Conservation (phyloP, 2,797 vertebrate genomes). For the Galagoides demidoff region DNA sequence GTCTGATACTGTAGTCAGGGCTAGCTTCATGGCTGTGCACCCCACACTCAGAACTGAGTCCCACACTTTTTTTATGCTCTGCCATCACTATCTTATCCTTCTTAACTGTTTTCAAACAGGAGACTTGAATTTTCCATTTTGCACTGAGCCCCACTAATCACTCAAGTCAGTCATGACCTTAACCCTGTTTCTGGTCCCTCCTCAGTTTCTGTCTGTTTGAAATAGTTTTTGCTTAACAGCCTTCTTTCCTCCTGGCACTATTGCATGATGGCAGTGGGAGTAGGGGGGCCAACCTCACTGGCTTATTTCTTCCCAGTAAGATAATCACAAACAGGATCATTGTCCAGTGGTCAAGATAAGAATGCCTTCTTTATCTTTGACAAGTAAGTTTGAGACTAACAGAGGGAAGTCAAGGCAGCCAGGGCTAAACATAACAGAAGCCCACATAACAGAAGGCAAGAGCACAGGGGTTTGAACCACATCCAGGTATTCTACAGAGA, state of each 20-base stretch:
- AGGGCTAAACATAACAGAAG: too few relatives aligned
- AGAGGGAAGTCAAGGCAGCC: too few relatives aligned
- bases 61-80: not conserved
- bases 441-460: too few relatives aligned
- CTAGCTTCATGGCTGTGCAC: accelerated
- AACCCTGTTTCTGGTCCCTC: not conserved
- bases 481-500: too few relatives aligned
- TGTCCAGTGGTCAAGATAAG: not conserved
- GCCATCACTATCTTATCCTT: not conserved
- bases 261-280: not conserved
- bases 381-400: not conserved
- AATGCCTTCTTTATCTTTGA: not conserved
- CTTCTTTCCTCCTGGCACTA: not conserved
- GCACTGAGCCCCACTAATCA: not conserved
- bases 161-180: not conserved
- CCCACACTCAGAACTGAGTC: accelerated
- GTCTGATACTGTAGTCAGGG: not conserved
- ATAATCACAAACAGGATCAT: not conserved
- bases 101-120: not conserved
- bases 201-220: not conserved
- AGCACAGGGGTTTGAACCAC: too few relatives aligned
- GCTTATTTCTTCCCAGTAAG: not conserved
- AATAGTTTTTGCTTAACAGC: not conserved
- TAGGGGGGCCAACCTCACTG: not conserved
- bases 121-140: not conserved